A percentile compares a stretch with the other conserved stretches of the same genome.
phyloP scores from a whole-genome alignment of 2,888 invertebrate genomes.

The Conops quadrifasciatus region DNA sequence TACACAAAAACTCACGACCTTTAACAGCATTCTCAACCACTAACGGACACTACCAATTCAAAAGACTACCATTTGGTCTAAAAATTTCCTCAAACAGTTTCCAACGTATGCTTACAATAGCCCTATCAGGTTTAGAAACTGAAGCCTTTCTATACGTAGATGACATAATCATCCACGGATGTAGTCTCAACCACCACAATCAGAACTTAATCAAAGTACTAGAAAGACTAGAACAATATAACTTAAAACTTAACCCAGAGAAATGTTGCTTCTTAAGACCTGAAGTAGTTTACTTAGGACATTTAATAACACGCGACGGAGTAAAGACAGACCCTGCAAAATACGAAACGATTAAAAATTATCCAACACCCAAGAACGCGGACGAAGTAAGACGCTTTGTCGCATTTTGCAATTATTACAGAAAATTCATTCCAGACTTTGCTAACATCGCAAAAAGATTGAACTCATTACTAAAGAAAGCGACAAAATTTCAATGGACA shows the following conservation, averaged over 20 bases:
- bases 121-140: not conserved
- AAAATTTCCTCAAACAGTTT: slow-evolving; percentile 1
- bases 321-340: not conserved
- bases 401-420: not conserved
- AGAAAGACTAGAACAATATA: not conserved
- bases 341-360: not conserved
- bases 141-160: slow-evolving; percentile 7
- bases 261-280: slow-evolving; percentile 10
- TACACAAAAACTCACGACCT: not conserved
- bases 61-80: not conserved
- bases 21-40: slow-evolving; percentile 1
- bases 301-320: slow-evolving; percentile 1
- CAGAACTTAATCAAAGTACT: not conserved
- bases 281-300: slow-evolving; percentile 2
- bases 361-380: not conserved
- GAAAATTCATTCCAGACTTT: not conserved
- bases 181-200: not conserved
- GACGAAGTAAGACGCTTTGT: not conserved
- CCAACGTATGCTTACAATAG: slow-evolving; percentile 13
- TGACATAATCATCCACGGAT: not conserved
- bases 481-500: not conserved
- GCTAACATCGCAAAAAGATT: slow-evolving; percentile 2
- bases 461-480: not conserved
- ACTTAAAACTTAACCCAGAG: slow-evolving; percentile 2
- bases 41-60: slow-evolving; percentile 36